Evolutionary conservation across 2,113 vertebrate species (phyloP).

Genomic region (Aegotheles bennettii): DNA sequence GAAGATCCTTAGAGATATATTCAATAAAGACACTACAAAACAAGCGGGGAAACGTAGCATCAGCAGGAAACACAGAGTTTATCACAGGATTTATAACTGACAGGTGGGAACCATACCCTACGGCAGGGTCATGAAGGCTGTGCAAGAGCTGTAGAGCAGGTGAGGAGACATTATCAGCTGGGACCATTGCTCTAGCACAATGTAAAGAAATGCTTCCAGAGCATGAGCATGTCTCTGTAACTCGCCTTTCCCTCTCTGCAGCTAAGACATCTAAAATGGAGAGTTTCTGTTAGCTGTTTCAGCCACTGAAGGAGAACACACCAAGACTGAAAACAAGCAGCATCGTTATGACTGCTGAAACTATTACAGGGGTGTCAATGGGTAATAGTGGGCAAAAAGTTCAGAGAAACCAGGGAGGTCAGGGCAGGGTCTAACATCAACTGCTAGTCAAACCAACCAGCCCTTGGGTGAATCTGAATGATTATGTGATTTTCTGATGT

Average conservation of each 20-base stretch:
- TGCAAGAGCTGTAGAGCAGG: background rate
- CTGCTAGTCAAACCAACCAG: background rate
- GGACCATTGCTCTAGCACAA: background rate
- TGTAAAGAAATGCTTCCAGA: too few species aligned
- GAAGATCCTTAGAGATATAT: background rate
- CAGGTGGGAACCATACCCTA: background rate
- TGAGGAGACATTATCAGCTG: background rate
- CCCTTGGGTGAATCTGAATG: background rate
- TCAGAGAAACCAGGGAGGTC: background rate
- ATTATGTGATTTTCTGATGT: background rate
- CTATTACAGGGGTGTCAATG: background rate
- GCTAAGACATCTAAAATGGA: background rate
- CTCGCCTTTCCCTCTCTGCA: background rate
- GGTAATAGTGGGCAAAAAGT: background rate
- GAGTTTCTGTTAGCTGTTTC: background rate
- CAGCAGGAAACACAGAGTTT: background rate
- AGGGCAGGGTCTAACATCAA: background rate
- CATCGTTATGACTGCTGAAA: background rate
- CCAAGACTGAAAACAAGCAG: background rate
- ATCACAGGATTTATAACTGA: background rate
- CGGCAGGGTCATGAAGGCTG: background rate
- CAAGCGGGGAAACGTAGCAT: background rate
- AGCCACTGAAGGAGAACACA: background rate
- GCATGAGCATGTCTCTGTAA: background rate
- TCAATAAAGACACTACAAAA: background rate